Evolutionary conservation across 2,113 vertebrate genomes (phyloP).

Genomic region (Caloenas nicobarica): DNA sequence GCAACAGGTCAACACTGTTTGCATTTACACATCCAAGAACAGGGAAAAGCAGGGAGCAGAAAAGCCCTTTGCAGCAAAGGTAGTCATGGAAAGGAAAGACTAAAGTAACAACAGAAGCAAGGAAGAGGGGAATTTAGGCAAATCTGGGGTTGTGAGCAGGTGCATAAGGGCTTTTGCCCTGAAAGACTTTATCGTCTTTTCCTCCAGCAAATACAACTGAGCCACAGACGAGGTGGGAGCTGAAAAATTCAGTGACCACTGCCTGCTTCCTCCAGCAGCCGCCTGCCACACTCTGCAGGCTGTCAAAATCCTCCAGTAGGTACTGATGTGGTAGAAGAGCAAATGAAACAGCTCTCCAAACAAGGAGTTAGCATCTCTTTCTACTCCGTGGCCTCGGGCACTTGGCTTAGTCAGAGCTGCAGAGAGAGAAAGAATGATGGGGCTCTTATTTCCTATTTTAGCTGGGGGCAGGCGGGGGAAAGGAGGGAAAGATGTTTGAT

Average conservation of each 20-base stretch:
- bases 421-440: background rate
- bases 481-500: background rate
- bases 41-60: background rate
- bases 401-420: background rate
- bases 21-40: background rate
- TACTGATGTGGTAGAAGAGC: background rate
- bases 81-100: background rate
- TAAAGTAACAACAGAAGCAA: background rate
- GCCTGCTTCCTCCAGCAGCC: background rate
- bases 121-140: background rate
- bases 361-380: background rate
- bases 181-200: background rate
- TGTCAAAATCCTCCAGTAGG: accelerated
- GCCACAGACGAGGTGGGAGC: background rate
- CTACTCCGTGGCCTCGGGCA: background rate
- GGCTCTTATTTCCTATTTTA: background rate
- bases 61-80: background rate
- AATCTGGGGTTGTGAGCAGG: background rate
- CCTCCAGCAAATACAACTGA: background rate
- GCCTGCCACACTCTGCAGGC: accelerated
- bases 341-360: background rate
- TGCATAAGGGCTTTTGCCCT: background rate
- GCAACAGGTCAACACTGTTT: background rate
- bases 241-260: background rate
- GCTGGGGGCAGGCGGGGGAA: background rate